phyloP scores from a whole-genome alignment of 1,140 invertebrate genomes.

The Macrotrachela quadricornifera region DNA sequence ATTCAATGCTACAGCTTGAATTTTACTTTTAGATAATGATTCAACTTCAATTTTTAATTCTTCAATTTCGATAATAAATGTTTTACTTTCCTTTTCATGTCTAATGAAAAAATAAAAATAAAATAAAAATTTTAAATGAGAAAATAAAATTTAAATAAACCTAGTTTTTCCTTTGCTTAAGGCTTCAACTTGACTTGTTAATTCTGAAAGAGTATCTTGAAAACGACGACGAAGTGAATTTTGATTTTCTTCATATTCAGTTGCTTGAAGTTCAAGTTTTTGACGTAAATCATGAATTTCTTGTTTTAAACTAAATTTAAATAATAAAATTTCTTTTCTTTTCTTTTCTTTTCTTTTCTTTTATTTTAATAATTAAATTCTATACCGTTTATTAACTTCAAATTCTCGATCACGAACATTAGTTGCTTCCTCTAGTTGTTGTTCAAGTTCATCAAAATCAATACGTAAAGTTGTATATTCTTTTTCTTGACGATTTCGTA shows the following conservation, averaged over 20 bases:
- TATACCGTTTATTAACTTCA: no score
- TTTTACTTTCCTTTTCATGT: slow-evolving; percentile 8
- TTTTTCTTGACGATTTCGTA: background rate
- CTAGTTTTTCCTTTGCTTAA: background rate
- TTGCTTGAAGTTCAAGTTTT: background rate
- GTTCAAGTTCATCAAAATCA: slow-evolving; percentile 1
- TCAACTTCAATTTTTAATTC: slow-evolving; percentile 3
- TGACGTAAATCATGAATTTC: slow-evolving; percentile 4
- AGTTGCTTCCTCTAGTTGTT: slow-evolving; percentile 3
- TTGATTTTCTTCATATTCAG: slow-evolving; percentile 5
- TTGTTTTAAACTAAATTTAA: background rate
- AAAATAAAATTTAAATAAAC: no score
- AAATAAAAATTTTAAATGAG: no score
- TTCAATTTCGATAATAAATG: slow-evolving; percentile 5
- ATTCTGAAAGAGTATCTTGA: slow-evolving; percentile 5
- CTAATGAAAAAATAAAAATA: background rate
- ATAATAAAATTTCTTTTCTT: no score
- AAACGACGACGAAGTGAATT: background rate
- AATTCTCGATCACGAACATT: slow-evolving; percentile 1
- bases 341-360: no score
- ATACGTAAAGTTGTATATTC: background rate
- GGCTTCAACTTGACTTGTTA: slow-evolving; percentile 4
- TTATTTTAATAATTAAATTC: no score
- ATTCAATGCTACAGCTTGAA: background rate
- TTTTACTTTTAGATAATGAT: background rate